Conservation (phyloP, 2,797 vertebrate species). For the Chanos chanos region DNA sequence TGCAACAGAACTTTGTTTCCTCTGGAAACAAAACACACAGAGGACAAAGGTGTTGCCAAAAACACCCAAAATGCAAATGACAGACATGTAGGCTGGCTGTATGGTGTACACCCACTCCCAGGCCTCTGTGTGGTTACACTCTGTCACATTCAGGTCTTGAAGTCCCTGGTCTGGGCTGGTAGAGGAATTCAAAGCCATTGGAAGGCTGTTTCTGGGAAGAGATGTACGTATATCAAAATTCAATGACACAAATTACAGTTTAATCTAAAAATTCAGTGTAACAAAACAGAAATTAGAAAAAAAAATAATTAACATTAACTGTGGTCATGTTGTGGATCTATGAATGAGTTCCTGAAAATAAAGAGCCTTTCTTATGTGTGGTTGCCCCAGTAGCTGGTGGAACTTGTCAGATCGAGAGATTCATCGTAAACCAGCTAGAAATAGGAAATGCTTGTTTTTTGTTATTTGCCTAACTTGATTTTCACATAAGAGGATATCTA, state of each 20-base stretch:
- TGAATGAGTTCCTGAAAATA: too few species aligned
- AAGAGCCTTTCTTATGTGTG: too few species aligned
- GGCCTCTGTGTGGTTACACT: conserved; percentile 58
- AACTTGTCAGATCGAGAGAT: too few species aligned
- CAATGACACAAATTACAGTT: too few species aligned
- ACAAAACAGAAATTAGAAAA: background rate
- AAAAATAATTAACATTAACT: too few species aligned
- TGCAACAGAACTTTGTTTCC: conserved; percentile 72
- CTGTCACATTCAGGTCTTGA: conserved; percentile 4
- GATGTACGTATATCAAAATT: conserved; percentile 34
- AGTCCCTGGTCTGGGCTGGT: conserved; percentile 27
- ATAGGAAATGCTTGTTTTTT: too few species aligned
- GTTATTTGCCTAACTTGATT: too few species aligned
- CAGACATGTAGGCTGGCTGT: conserved; percentile 80
- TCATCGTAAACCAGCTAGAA: too few species aligned
- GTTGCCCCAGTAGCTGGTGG: too few species aligned
- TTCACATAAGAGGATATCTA: too few species aligned
- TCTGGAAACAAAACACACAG: conserved; percentile 75
- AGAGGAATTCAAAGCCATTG: conserved; percentile 28
- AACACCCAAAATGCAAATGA: conserved; percentile 74
- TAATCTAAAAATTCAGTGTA: background rate
- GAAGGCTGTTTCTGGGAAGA: conserved; percentile 11
- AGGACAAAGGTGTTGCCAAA: conserved; percentile 83
- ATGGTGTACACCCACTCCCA: conserved; percentile 69
- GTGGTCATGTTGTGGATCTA: too few species aligned